Conservation (phyloP, 2,797 vertebrate genomes). For the Neosilurus mollespiculum region DNA sequence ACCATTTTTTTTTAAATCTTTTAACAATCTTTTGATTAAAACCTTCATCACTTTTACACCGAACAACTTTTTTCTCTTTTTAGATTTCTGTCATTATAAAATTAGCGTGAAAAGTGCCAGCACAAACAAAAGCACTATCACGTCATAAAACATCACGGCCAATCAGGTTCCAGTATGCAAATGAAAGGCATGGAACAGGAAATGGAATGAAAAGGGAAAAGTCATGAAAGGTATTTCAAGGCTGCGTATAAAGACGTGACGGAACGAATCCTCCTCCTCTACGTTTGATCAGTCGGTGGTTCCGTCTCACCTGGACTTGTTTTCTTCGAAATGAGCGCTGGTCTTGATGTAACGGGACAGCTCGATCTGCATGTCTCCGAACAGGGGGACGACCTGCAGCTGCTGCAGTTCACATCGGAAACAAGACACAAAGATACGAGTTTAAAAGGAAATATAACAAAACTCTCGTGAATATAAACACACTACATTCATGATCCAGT, state of each 20-base stretch:
- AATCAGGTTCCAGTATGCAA: background rate
- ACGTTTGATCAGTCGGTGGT: too few species aligned
- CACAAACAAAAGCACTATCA: background rate
- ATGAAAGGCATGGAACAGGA: background rate
- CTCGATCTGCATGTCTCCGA: slow-evolving; percentile 99
- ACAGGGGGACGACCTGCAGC: slow-evolving; percentile 94
- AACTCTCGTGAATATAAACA: background rate
- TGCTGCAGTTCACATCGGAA: slow-evolving; percentile 73
- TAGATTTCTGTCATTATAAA: background rate
- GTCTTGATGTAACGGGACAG: slow-evolving; percentile 97
- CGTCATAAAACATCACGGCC: background rate
- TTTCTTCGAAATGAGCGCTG: slow-evolving; percentile 97
- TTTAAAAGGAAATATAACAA: background rate
- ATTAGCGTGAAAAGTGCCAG: too few species aligned
- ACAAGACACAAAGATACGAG: background rate
- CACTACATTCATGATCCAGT: background rate
- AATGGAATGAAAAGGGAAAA: background rate
- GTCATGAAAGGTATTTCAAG: too few species aligned
- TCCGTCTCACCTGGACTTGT: slow-evolving; percentile 87
- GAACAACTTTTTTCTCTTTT: background rate
- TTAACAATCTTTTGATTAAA: too few species aligned
- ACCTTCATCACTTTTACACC: background rate
- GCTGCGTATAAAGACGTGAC: too few species aligned
- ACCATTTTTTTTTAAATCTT: background rate
- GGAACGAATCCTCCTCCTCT: too few species aligned